Conservation (phyloP, 2,113 vertebrate genomes). For the Corvus moneduloides region DNA sequence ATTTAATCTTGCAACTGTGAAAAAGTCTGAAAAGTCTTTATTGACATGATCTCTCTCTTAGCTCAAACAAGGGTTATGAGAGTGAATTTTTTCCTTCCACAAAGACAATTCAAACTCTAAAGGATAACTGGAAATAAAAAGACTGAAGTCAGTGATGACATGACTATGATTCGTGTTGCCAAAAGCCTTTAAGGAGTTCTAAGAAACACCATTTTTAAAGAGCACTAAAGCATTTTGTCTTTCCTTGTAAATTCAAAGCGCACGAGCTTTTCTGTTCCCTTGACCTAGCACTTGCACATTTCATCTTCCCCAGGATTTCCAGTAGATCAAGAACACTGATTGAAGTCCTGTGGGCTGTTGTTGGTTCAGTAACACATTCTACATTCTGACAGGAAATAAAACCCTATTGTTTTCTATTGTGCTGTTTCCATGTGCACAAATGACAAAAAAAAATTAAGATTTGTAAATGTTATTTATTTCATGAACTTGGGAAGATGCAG, state of each 20-base stretch:
- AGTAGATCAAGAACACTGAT: background rate
- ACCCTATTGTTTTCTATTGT: background rate
- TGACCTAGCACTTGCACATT: background rate
- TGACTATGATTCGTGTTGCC: background rate
- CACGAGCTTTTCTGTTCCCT: background rate
- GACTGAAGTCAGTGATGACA: background rate
- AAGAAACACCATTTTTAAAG: conserved; percentile 35
- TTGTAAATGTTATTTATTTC: conserved; percentile 51
- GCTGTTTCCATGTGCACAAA: conserved; percentile 1
- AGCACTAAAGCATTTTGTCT: conserved; percentile 37
- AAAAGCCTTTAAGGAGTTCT: conserved; percentile 20
- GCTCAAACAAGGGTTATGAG: background rate
- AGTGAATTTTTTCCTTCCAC: background rate
- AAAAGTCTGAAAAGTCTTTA: background rate
- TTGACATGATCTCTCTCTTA: background rate
- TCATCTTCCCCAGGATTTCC: background rate
- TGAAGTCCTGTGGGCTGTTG: background rate
- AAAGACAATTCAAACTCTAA: conserved; percentile 17
- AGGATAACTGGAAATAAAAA: background rate
- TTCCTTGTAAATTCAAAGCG: conserved; percentile 25
- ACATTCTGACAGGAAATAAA: background rate
- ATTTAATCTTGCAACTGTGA: background rate
- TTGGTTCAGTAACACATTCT: background rate
- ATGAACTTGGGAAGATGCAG: background rate
- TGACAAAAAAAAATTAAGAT: conserved; percentile 63